Percentiles rank a stretch among this genome's conserved stretches.
phyloP scores from a whole-genome alignment of 2,888 invertebrate genomes.

The Nipponacmea schrenckii region DNA sequence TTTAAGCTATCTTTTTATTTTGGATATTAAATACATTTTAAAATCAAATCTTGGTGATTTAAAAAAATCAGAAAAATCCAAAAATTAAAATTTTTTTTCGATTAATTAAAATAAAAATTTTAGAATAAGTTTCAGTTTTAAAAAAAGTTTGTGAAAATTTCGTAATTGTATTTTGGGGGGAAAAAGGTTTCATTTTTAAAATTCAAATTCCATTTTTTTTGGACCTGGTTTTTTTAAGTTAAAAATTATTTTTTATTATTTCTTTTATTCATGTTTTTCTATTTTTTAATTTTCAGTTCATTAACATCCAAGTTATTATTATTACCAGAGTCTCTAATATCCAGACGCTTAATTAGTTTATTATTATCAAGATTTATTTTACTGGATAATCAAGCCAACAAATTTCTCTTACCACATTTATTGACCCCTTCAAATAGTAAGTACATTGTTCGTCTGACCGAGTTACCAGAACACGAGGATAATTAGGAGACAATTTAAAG shows the following conservation, averaged over 20 bases:
- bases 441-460: background rate
- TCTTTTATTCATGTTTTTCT: background rate
- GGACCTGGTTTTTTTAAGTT: conserved; percentile 9
- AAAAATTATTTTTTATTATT: background rate
- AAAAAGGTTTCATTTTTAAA: too few relatives aligned
- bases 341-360: conserved; percentile 81
- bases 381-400: conserved; percentile 82
- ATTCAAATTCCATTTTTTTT: too few relatives aligned
- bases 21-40: too few relatives aligned
- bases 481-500: too few relatives aligned
- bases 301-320: conserved; percentile 77
- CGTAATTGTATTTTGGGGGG: too few relatives aligned
- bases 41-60: too few relatives aligned
- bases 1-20: too few relatives aligned
- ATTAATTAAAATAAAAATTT: too few relatives aligned
- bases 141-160: too few relatives aligned
- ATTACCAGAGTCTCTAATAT: conserved; percentile 85
- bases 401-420: conserved; percentile 76
- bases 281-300: conserved; percentile 66
- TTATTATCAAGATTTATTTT: conserved; percentile 86
- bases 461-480: background rate
- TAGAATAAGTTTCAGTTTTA: too few relatives aligned
- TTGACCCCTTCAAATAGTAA: conserved; percentile 79
- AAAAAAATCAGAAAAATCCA: too few relatives aligned
- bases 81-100: too few relatives aligned